A percentile compares a stretch with the other conserved stretches of the same genome.
Evolutionary conservation across 2,113 vertebrate species (phyloP).

Genomic region (Petrocephalus microphthalmus): DNA sequence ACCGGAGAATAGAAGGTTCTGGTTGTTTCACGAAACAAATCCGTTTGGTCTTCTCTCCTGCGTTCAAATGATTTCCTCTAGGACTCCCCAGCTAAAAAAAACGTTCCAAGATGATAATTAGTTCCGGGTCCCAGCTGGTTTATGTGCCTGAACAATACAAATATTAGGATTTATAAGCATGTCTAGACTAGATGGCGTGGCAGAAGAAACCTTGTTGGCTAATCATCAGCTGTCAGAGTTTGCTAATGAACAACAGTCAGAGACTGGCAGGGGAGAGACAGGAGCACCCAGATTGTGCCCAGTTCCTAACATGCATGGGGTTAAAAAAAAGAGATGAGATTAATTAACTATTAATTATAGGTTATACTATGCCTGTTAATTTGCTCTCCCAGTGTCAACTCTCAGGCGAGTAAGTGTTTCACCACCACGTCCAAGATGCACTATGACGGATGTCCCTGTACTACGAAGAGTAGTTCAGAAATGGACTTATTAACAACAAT

Average conservation of each 20-base stretch:
- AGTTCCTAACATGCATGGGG: not conserved
- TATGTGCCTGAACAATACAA: slow-evolving; percentile 37
- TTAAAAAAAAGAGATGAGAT: not conserved
- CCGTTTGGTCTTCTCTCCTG: not conserved
- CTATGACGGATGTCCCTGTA: not conserved
- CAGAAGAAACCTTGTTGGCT: slow-evolving; percentile 15
- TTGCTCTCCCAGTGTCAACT: not conserved
- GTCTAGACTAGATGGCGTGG: slow-evolving; percentile 36
- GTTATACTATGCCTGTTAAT: not conserved
- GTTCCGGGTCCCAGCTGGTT: slow-evolving; percentile 39
- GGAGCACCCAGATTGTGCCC: not conserved
- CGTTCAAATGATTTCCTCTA: slow-evolving; percentile 22
- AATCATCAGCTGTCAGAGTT: slow-evolving; percentile 22
- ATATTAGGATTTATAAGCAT: slow-evolving; percentile 31
- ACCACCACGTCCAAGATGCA: not conserved
- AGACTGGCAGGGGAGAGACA: not conserved
- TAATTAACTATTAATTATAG: not conserved
- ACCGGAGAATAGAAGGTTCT: not conserved
- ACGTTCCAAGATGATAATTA: slow-evolving; percentile 42
- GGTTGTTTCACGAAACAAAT: not conserved
- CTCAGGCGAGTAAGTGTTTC: not conserved
- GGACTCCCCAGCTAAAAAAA: slow-evolving; percentile 29
- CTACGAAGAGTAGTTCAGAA: not conserved
- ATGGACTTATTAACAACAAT: not conserved
- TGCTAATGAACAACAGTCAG: slow-evolving; percentile 2